Evolutionary conservation across 1,140 invertebrate genomes (phyloP).

Genomic region (Solenopsis fugax): DNA sequence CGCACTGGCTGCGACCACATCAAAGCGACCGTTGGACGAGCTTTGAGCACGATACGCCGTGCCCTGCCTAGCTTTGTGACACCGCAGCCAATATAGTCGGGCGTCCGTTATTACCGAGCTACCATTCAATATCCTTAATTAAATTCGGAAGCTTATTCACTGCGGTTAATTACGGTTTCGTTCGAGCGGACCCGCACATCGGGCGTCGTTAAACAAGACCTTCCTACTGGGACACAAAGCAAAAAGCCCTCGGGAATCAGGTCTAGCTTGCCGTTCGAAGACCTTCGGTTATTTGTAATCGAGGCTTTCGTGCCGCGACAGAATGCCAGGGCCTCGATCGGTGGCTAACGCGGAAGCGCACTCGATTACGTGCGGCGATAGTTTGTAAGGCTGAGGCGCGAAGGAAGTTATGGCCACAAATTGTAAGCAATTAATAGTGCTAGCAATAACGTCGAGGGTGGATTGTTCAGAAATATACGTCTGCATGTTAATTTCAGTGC

Average conservation of each 20-base stretch:
- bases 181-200: slow-evolving; percentile 76
- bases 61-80: slow-evolving; percentile 85
- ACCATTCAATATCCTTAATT: slow-evolving; percentile 87
- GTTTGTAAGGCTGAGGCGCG: slow-evolving; percentile 27
- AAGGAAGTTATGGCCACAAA: slow-evolving; percentile 47
- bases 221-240: slow-evolving; percentile 76
- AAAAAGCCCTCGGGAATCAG: slow-evolving; percentile 72
- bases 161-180: slow-evolving; percentile 86
- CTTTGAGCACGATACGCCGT: slow-evolving; percentile 84
- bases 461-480: slow-evolving; percentile 49
- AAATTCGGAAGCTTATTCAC: slow-evolving; percentile 87
- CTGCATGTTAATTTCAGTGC: slow-evolving; percentile 29
- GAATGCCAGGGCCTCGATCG: slow-evolving; percentile 51
- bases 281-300: slow-evolving; percentile 72
- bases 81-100: slow-evolving; percentile 85
- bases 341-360: slow-evolving; percentile 40
- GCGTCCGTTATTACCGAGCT: slow-evolving; percentile 84
- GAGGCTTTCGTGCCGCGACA: slow-evolving; percentile 63
- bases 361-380: slow-evolving; percentile 40
- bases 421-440: slow-evolving; percentile 40
- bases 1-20: slow-evolving; percentile 85
- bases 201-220: slow-evolving; percentile 78
- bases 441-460: slow-evolving; percentile 12
- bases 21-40: slow-evolving; percentile 84
- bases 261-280: slow-evolving; percentile 67